Evolutionary conservation across 2,888 invertebrate species (phyloP), one percentile per base, ranked within the genome.

Genomic region (Eristalinus aeneus): DNA sequence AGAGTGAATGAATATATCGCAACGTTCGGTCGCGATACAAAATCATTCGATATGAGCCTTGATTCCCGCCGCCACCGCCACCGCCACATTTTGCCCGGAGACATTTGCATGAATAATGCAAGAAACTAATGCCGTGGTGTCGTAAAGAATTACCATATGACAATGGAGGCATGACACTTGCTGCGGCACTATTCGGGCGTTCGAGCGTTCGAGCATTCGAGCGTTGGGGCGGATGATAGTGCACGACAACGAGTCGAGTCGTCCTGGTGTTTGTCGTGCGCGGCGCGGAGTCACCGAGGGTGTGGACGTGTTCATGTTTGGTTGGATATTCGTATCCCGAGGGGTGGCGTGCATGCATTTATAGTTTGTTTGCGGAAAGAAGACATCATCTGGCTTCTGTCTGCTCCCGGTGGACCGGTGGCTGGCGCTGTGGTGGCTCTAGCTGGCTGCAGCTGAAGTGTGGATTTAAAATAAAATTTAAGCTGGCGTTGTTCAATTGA

Each of bases 41-140:
- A 81, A 82, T 73, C 81, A 72, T 86, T 86, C 82, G 77, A 77
- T 86, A 67, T 77, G 82, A 86, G 82, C 77, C 82, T 82, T 82
- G 82, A 71, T 69, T 81, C 58, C 31, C 67, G 75, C 16, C 53
- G 75, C 46, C 27, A 27, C 27, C 27, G 27, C 53, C 68, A 69
- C 46, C 46, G 16, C 16, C 68, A 69, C 77, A 67, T 78, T 27
- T 5, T 73, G 77, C 77, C 77, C 65, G 46, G 69, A 71, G 86
- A 82, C 77, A 82, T 82, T 86, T 78, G 77, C 82, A 86, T 86
- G 82, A 86, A 86, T 86, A 86, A 86, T 86, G 77, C 82, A 86
- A 73, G 77, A 68, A 82, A 74, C 69, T 74, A 77, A 81, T 81
- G 86, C 69, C 71, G 69, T 77, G 82, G 81, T 82, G 82, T 86